phyloP scores from a whole-genome alignment of 2,797 vertebrate species.

The Gambelia wislizenii region DNA sequence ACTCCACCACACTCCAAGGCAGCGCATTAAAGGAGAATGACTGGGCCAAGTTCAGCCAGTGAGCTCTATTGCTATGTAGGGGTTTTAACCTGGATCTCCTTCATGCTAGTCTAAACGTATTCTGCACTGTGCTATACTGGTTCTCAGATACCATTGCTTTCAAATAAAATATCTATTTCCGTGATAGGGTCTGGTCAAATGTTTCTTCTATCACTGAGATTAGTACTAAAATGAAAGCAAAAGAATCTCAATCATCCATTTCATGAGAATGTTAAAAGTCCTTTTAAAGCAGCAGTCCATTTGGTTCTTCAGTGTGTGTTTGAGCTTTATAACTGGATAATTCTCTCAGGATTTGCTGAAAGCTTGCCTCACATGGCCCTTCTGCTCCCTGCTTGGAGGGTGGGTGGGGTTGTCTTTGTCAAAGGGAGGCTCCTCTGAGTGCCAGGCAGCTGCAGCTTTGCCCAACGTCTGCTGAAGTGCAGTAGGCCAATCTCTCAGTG shows the following conservation, averaged over 20 bases:
- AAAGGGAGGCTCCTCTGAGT: neutral
- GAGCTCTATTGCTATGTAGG: neutral
- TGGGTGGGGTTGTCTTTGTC: neutral
- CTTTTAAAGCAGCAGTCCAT: neutral
- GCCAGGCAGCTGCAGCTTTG: neutral
- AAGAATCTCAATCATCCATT: neutral
- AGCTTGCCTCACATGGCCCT: neutral
- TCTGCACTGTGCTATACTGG: neutral
- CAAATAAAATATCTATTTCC: neutral
- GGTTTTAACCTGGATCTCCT: neutral
- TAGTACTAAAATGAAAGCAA: neutral
- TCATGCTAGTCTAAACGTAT: neutral
- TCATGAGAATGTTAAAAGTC: neutral
- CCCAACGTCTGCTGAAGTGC: neutral
- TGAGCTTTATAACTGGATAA: neutral
- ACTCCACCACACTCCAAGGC: no score
- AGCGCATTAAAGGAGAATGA: neutral
- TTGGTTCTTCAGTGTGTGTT: neutral
- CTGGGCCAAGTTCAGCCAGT: neutral
- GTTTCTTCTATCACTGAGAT: neutral
- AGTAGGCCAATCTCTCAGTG: neutral
- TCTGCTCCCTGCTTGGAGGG: conserved; percentile 12
- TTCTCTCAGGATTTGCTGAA: neutral
- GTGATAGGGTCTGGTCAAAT: neutral
- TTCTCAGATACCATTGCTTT: neutral